phyloP scores from a whole-genome alignment of 2,113 vertebrate genomes.

The Orcinus orca region DNA sequence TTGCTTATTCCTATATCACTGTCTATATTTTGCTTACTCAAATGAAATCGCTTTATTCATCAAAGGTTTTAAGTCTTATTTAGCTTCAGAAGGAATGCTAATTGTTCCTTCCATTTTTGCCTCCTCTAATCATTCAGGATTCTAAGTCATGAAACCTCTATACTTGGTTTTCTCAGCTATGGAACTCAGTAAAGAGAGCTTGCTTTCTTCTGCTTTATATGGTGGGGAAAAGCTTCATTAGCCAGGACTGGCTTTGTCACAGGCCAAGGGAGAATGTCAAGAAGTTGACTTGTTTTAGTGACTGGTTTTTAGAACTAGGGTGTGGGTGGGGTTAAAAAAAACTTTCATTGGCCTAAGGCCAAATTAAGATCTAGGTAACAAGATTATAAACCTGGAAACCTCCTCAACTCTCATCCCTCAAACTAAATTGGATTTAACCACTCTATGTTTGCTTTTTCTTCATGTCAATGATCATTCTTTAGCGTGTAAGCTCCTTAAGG shows the following conservation, averaged over 20 bases:
- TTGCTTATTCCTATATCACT: not conserved
- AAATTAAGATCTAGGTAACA: slow-evolving; percentile 3
- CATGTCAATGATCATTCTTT: not conserved
- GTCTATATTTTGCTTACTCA: not conserved
- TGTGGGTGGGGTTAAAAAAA: not conserved
- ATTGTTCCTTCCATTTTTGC: not conserved
- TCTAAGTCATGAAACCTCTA: not conserved
- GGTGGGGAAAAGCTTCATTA: not conserved
- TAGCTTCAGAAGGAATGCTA: not conserved
- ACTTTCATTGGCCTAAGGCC: slow-evolving; percentile 9
- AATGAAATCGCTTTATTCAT: not conserved
- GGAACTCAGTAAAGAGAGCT: not conserved
- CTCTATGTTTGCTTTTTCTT: not conserved
- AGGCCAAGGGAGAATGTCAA: not conserved
- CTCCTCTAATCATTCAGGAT: not conserved
- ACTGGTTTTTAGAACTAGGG: not conserved
- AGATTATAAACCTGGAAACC: not conserved
- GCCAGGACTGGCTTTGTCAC: not conserved
- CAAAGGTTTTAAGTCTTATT: not conserved
- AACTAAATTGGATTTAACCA: not conserved
- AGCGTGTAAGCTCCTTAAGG: not conserved
- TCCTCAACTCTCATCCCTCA: not conserved
- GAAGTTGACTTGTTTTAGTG: slow-evolving; percentile 27
- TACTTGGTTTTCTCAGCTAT: not conserved
- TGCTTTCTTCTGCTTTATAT: not conserved